phyloP scores from a whole-genome alignment of 2,113 vertebrate genomes.

The Balaeniceps rex region DNA sequence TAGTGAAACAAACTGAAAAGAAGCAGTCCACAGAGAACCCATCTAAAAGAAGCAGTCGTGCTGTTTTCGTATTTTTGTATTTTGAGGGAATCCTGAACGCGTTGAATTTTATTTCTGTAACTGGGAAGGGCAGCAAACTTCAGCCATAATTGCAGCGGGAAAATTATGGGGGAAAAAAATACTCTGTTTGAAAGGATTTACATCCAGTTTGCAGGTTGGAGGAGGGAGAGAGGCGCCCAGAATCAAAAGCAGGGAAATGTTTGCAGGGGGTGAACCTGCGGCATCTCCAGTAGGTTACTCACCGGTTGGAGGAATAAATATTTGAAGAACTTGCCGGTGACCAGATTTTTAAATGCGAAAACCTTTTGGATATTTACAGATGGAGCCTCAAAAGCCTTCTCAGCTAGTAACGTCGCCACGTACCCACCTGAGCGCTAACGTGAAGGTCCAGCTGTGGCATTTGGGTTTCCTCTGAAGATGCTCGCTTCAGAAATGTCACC shows the following conservation, averaged over 20 bases:
- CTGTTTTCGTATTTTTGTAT: not conserved
- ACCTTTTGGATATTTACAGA: not conserved
- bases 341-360: not conserved
- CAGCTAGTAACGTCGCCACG: fast-evolving
- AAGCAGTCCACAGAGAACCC: not conserved
- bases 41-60: not conserved
- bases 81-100: not conserved
- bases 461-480: not conserved
- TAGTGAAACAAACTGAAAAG: not conserved
- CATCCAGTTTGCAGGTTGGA: not conserved
- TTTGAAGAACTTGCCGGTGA: not conserved
- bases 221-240: not conserved
- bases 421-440: not conserved
- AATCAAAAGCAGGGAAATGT: not conserved
- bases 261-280: not conserved
- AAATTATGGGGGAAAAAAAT: not conserved
- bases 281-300: not conserved
- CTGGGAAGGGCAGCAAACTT: not conserved
- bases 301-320: not conserved
- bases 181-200: not conserved
- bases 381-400: not conserved
- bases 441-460: not conserved
- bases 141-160: not conserved
- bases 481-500: not conserved
- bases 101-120: not conserved